These are phyloP conservation scores for Bombus difficillimus DNA, from an alignment of 1,140 invertebrate species.

Conservation along the genomic window DNA sequence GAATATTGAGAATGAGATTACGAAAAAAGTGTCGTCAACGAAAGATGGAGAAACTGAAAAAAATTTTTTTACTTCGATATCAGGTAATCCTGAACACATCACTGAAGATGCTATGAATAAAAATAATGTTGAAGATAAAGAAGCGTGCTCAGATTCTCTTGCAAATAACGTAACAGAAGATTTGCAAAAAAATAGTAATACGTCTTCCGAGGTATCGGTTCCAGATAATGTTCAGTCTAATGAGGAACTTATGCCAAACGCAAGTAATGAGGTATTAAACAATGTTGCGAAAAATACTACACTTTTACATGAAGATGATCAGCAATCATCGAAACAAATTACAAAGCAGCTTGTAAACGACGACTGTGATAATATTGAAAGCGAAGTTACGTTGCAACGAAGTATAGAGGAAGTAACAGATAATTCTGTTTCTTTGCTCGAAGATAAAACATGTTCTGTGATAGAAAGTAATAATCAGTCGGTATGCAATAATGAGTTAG, in stretches of 20 bases:
- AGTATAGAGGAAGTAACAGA: constrained; percentile 18
- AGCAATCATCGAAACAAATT: constrained; percentile 12
- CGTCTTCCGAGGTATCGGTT: constrained; percentile 38
- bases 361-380: constrained; percentile 52
- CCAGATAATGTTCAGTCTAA: constrained; percentile 5
- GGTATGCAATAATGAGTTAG: constrained; percentile 3
- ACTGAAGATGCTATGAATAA: constrained; percentile 18
- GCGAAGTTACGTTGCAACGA: constrained; percentile 37
- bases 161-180: neutral
- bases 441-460: constrained; percentile 36
- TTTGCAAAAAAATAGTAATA: constrained; percentile 1
- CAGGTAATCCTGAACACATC: neutral
- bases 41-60: neutral
- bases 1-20: constrained; percentile 9
- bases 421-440: constrained; percentile 14
- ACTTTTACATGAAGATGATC: constrained; percentile 10
- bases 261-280: constrained; percentile 26
- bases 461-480: constrained; percentile 45
- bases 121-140: neutral
- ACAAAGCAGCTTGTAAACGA: constrained; percentile 22
- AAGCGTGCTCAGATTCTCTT: neutral
- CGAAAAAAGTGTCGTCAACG: neutral
- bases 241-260: constrained; percentile 9
- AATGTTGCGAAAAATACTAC: neutral
- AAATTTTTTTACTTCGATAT: neutral